Evolutionary conservation across 2,888 invertebrate genomes (phyloP), one percentile per base, ranked within the genome.

Genomic region (Dryobota labecula): DNA sequence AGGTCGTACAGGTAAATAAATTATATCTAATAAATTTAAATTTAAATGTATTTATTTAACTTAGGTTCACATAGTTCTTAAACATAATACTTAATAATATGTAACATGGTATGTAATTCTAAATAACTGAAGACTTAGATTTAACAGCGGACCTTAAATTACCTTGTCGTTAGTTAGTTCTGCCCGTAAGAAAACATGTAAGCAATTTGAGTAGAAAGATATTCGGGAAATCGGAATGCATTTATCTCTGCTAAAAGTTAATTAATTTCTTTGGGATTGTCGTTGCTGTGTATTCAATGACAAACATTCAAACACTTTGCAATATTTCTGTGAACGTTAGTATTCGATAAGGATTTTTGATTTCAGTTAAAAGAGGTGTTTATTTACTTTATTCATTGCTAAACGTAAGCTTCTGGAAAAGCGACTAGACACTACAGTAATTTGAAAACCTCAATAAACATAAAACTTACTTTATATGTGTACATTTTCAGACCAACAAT

Each of bases 1-100:
- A 92, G 97, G 43, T 96, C 97, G 0, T 97, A 97, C 87, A 95
- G 95, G 95, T 95, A 86, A 80, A 63, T 36, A 86, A 80, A 63
- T 36, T 24, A 13, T 53, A 15, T 30, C 15, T 8, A 20, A 9
- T 45, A 20, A 8, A 45, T 45, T 45, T 20, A 49, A 54, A 54
- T 56, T 33, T 0, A 8, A 36, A 36, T 36, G 0, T 8, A 33
- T n/a, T 30, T n/a, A 56, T 33, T n/a, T 56, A 56, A 33, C 33
- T 30, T 54, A 54, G 30, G 30, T 36, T 8, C 7, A 36, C 7
- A 36, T 8, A 36, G 36, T 36, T 8, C 8, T 36, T 36, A 36
- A 36, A 36, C 7, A 8, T 36, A 36, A n/a, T n/a, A n/a, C n/a
- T n/a, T n/a, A n/a, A n/a, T n/a, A n/a, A n/a, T 7, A 36, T 8